phyloP scores from a whole-genome alignment of 2,797 vertebrate genomes.

The Gallinago nigripennis region DNA sequence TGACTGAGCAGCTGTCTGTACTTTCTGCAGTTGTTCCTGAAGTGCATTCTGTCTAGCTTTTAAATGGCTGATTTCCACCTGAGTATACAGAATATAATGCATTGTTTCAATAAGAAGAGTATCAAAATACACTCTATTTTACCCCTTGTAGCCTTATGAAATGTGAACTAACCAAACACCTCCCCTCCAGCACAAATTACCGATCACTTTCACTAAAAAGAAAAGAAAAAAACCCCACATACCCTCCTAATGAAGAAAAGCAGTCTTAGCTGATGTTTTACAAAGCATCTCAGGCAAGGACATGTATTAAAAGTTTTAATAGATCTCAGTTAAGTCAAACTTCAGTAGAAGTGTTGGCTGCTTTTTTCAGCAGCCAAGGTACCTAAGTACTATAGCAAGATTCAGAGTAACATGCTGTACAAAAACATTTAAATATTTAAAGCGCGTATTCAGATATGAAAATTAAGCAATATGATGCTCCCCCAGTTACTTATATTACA shows the following conservation, averaged over 20 bases:
- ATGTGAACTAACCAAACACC: background rate
- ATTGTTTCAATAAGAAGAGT: background rate
- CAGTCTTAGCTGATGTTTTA: background rate
- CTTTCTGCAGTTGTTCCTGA: slow-evolving; percentile 89
- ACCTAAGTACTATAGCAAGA: background rate
- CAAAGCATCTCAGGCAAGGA: background rate
- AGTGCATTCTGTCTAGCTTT: slow-evolving; percentile 91
- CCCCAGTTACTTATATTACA: background rate
- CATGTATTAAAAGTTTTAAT: background rate
- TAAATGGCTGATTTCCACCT: slow-evolving; percentile 97
- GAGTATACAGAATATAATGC: background rate
- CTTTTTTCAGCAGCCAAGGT: background rate
- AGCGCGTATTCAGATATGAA: background rate
- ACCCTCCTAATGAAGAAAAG: background rate
- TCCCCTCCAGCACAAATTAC: background rate
- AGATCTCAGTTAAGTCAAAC: background rate
- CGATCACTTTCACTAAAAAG: background rate
- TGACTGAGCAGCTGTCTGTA: slow-evolving; percentile 82
- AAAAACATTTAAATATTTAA: background rate
- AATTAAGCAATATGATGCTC: background rate
- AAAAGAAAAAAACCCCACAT: fast-evolving
- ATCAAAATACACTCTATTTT: background rate
- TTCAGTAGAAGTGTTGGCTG: background rate
- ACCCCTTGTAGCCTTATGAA: background rate
- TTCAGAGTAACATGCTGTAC: background rate